Evolutionary conservation across 2,113 vertebrate genomes (phyloP).

Genomic region (Anser brachyrhynchus): DNA sequence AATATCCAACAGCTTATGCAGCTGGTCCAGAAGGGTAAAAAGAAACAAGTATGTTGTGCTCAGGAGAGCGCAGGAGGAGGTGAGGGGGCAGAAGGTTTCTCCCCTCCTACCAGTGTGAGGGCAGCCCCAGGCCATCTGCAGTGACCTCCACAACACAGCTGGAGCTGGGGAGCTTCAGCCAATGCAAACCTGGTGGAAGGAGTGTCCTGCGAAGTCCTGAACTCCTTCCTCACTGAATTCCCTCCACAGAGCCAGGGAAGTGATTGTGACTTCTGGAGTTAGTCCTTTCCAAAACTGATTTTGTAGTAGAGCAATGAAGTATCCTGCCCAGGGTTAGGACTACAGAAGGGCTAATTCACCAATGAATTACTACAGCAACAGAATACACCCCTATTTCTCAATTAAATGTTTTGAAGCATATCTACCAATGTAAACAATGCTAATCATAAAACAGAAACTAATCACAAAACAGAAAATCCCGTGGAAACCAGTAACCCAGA

Average conservation of each 20-base stretch:
- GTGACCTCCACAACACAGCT: not conserved
- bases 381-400: not conserved
- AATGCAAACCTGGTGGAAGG: not conserved
- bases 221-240: not conserved
- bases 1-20: slow-evolving; percentile 8
- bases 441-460: not conserved
- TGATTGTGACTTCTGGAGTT: not conserved
- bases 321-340: not conserved
- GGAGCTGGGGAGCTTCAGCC: not conserved
- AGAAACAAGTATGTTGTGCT: not conserved
- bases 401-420: not conserved
- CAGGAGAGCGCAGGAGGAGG: not conserved
- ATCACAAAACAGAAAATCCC: not conserved
- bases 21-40: slow-evolving; percentile 29
- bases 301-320: slow-evolving; percentile 3
- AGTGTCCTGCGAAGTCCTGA: not conserved
- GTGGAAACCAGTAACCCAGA: not conserved
- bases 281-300: slow-evolving; percentile 25
- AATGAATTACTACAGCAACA: not conserved
- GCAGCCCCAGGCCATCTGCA: not conserved
- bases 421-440: not conserved
- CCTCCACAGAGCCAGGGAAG: not conserved
- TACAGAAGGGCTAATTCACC: slow-evolving; percentile 12
- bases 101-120: not conserved
- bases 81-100: accelerated